Percentiles rank a stretch among this genome's conserved stretches.
These are phyloP conservation scores for Eutolmus rufibarbis DNA, from an alignment of 2,888 invertebrate species.

Conservation along the genomic window DNA sequence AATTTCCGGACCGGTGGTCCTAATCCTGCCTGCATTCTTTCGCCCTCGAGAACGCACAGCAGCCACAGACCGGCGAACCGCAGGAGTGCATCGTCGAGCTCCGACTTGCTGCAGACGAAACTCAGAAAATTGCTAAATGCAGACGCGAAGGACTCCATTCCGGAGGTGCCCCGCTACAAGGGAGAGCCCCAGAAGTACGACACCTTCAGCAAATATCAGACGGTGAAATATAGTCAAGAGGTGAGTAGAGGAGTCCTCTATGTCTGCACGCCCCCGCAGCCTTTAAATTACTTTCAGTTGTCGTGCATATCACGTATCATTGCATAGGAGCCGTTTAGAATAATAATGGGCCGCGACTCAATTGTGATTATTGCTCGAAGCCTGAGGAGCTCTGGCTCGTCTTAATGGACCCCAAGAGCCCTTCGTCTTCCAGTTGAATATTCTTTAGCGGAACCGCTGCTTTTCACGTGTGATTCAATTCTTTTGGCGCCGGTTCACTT, in stretches of 20 bases:
- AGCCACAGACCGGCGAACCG: conserved; percentile 64
- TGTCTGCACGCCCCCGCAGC: background rate
- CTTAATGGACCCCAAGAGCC: background rate
- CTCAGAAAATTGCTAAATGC: conserved; percentile 77
- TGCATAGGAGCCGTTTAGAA: background rate
- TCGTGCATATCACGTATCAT: background rate
- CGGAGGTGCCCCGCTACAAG: conserved; percentile 50
- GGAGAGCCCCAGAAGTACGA: conserved; percentile 50
- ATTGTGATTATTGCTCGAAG: background rate
- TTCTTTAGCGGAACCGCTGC: background rate
- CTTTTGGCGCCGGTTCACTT: background rate
- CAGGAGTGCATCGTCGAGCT: conserved; percentile 62
- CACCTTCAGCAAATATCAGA: conserved; percentile 51
- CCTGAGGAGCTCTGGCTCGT: background rate
- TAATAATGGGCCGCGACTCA: background rate
- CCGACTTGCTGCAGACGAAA: conserved; percentile 78
- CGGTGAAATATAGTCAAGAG: conserved; percentile 49
- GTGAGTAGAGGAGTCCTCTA: background rate
- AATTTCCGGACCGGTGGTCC: conserved; percentile 52
- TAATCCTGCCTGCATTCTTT: conserved; percentile 52
- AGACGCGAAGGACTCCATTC: conserved; percentile 60
- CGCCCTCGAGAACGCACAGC: conserved; percentile 62
- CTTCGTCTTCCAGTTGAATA: background rate
- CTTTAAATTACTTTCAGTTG: background rate
- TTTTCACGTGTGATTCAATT: background rate